Evolutionary conservation across 2,113 vertebrate genomes (phyloP).

Genomic region (Hippocampus abdominalis): DNA sequence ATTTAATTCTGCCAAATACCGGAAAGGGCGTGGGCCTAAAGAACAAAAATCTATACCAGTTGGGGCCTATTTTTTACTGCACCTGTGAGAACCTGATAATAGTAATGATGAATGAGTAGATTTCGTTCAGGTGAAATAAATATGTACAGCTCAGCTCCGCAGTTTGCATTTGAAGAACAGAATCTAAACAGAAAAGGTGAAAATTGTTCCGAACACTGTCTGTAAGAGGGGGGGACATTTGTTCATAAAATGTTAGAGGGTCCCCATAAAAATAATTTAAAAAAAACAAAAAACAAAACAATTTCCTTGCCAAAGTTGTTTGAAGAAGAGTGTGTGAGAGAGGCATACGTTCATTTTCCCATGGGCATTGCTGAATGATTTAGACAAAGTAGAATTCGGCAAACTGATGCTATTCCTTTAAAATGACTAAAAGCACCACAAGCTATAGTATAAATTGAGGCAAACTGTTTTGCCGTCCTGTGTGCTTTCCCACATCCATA

Average conservation of each 20-base stretch:
- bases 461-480: constrained; percentile 4
- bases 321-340: background rate
- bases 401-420: background rate
- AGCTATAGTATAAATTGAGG: constrained; percentile 5
- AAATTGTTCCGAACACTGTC: background rate
- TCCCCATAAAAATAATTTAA: background rate
- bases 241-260: background rate
- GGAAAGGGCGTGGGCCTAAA: no score
- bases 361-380: background rate
- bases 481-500: constrained; percentile 28
- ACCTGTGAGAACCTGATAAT: background rate
- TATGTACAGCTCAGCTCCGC: background rate
- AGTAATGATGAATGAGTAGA: background rate
- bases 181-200: background rate
- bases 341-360: background rate
- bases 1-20: no score
- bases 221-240: no score
- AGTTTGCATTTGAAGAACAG: background rate
- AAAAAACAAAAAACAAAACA: no score
- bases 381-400: background rate
- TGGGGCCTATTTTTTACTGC: no score
- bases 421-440: constrained; percentile 10
- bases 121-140: background rate
- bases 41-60: no score
- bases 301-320: background rate